Evolutionary conservation across 2,113 vertebrate genomes (phyloP).

Genomic region (Myocastor coypus): DNA sequence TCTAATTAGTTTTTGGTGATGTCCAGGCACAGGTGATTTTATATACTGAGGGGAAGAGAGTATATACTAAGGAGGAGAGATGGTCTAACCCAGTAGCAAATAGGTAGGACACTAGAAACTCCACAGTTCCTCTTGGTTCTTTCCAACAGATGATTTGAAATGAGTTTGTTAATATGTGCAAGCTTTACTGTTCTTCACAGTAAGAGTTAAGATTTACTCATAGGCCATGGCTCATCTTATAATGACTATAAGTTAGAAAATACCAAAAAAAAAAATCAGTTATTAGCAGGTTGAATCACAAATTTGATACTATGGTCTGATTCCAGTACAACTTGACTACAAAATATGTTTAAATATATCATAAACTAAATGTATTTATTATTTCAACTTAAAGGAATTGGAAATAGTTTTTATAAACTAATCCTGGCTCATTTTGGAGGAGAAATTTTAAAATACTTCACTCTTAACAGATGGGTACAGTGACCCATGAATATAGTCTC

Average conservation of each 20-base stretch:
- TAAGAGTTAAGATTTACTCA: slow-evolving; percentile 23
- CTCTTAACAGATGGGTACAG: neutral
- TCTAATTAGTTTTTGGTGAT: neutral
- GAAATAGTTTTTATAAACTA: slow-evolving; percentile 17
- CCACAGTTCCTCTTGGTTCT: neutral
- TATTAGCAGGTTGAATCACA: slow-evolving; percentile 29
- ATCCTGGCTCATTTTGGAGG: neutral
- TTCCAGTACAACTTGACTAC: slow-evolving; percentile 17
- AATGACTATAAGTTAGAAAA: slow-evolving; percentile 54
- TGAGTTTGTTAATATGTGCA: neutral
- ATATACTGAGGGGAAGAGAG: neutral
- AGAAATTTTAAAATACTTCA: slow-evolving; percentile 1
- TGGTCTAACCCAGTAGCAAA: neutral
- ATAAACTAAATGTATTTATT: neutral
- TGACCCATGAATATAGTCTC: neutral
- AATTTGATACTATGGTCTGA: slow-evolving; percentile 31
- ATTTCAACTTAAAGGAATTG: neutral
- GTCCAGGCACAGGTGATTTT: neutral
- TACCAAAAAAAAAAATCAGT: neutral
- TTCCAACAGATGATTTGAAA: neutral
- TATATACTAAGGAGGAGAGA: neutral
- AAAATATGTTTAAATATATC: neutral
- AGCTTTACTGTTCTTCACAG: neutral
- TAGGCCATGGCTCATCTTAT: neutral
- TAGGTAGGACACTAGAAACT: neutral